Conservation (phyloP, 2,113 vertebrate species). For the Catharus bicknelli region DNA sequence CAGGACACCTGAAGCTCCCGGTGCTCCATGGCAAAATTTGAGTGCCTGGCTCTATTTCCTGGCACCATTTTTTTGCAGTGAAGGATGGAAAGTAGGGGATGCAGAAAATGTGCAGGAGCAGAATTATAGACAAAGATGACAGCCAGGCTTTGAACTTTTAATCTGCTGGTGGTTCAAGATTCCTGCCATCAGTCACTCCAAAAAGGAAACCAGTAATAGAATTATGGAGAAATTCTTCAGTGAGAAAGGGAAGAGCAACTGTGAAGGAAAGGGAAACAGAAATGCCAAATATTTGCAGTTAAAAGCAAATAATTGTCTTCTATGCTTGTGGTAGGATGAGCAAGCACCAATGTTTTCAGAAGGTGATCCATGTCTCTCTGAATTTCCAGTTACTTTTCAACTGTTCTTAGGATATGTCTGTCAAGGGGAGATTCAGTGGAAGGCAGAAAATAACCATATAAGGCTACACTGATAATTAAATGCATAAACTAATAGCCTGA, state of each 20-base stretch:
- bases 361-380: background rate
- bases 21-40: background rate
- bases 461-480: slow-evolving; percentile 27
- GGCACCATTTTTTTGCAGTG: background rate
- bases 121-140: background rate
- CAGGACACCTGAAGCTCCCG: background rate
- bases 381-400: background rate
- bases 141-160: background rate
- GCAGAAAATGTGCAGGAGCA: background rate
- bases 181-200: background rate
- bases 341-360: background rate
- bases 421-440: background rate
- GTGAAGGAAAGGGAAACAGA: background rate
- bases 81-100: background rate
- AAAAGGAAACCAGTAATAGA: background rate
- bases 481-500: slow-evolving; percentile 35
- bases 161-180: background rate
- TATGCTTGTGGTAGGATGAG: background rate
- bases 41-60: background rate
- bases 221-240: background rate
- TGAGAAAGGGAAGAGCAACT: background rate
- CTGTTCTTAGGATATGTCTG: background rate
- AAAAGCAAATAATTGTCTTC: background rate
- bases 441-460: background rate
- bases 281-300: background rate